These are phyloP conservation scores for Sinosuthora webbiana DNA, from an alignment of 2,113 vertebrate species.

Conservation along the genomic window DNA sequence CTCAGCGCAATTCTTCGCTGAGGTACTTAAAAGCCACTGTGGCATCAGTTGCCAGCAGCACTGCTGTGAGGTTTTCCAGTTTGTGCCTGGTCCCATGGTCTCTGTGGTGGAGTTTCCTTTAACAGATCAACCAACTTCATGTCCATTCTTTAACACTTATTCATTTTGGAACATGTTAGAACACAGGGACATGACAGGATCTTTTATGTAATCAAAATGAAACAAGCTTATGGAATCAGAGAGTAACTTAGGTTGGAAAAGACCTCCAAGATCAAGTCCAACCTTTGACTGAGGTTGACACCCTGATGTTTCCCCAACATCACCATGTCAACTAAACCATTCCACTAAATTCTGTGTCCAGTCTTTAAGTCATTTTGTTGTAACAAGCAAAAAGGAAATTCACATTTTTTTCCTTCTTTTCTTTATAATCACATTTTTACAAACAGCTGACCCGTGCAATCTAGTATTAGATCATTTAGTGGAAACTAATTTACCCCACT, in stretches of 20 bases:
- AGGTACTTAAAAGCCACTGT: accelerated
- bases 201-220: neutral
- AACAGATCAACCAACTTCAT: neutral
- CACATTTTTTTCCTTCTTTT: neutral
- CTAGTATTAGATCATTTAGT: neutral
- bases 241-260: neutral
- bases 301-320: neutral
- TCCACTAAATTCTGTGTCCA: neutral
- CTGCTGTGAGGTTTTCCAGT: neutral
- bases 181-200: no score
- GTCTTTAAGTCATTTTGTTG: neutral
- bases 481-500: neutral
- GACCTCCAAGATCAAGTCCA: neutral
- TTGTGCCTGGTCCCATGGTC: accelerated
- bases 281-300: neutral
- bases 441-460: accelerated
- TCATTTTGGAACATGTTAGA: neutral
- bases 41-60: neutral
- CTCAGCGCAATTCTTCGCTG: neutral
- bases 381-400: neutral
- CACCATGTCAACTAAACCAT: no score
- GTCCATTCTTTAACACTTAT: neutral
- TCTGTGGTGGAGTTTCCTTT: neutral
- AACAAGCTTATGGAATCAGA: neutral
- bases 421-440: neutral